Base-by-base conservation (phyloP, 2,888 invertebrate genomes). In the Boloria selene region DNA sequence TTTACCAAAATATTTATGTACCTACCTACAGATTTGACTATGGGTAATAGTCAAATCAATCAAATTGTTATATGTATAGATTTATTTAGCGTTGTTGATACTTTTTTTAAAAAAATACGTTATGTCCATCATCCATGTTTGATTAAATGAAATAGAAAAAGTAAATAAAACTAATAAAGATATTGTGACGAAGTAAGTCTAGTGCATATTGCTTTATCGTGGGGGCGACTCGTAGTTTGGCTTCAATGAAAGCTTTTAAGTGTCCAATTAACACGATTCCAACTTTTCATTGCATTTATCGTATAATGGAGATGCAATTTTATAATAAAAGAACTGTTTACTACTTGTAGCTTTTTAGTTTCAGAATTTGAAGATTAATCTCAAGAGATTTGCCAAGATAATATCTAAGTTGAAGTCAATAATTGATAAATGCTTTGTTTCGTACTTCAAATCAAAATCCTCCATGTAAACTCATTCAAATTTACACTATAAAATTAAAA, bases 241-340 rank as follows among this genome's bases (percentile, higher is more conserved):
- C 65, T 65, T 65, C 65, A 55, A 17, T 65, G 65, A 65, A 65
- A 44, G 51, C 65, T 61, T 61, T 65, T 45, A 55, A 61, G 55
- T 65, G 50, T 53, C 56, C 65, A 65, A 65, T 65, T 61, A 65
- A 31, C 45, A 44, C 50, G 14, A 47, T 44, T 45, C 26, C 2
- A 31, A 7, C 14, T 47, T 16, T 45, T 14, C 38, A 49, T 17
- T 49, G 49, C 49, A 59, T 31, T 49, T 10, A 45, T 56, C 18
- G 18, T n/a, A 44, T 4, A 22, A 22, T 22, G n/a, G 14, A 52
- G 45, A 45, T 26, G 22, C 45, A 44, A n/a, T 3, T 55, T n/a
- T n/a, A 4, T 22, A 2, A 26, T 52, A 26, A 26, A 4, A 49
- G 2, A 49, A n/a, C 7, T 10, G 7, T n/a, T 49, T 49, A 10